A percentile compares a stretch with the other conserved stretches of the same genome.
phyloP scores from a whole-genome alignment of 2,888 invertebrate species.

The Hyalella azteca region DNA sequence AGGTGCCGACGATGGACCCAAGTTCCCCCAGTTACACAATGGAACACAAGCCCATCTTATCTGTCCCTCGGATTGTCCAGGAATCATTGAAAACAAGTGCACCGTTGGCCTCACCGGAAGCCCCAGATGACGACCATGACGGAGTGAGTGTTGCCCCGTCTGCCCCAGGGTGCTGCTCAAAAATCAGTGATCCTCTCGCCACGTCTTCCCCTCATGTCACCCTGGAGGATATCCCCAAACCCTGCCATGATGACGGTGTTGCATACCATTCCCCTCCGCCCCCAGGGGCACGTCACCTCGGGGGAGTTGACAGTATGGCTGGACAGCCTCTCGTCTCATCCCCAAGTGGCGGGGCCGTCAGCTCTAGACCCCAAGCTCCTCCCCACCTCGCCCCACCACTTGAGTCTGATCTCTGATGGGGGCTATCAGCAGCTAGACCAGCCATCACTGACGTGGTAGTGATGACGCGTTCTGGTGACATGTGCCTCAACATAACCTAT shows the following conservation, averaged over 20 bases:
- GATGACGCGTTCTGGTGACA: too few species aligned
- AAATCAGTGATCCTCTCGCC: conserved; percentile 42
- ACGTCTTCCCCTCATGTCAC: conserved; percentile 54
- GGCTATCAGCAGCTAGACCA: too few species aligned
- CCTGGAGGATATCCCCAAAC: not conserved
- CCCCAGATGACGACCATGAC: not conserved
- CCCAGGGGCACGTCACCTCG: too few species aligned
- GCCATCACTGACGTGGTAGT: too few species aligned
- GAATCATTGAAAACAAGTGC: conserved; percentile 43
- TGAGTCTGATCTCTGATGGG: conserved; percentile 55
- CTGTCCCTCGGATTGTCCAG: conserved; percentile 26
- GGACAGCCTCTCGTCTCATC: not conserved
- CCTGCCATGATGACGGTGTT: not conserved
- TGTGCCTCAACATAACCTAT: too few species aligned
- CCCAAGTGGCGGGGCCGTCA: not conserved
- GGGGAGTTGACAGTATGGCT: too few species aligned
- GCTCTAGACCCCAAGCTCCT: not conserved
- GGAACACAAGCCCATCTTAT: not conserved
- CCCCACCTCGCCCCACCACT: conserved; percentile 44
- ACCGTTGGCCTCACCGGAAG: conserved; percentile 40
- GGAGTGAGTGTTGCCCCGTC: not conserved
- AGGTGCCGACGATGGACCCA: not conserved
- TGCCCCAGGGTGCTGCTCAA: too few species aligned
- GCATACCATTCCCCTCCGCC: not conserved
- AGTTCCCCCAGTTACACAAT: not conserved